phyloP scores from a whole-genome alignment of 1,140 invertebrate species.

The Scaptomyza hsui region DNA sequence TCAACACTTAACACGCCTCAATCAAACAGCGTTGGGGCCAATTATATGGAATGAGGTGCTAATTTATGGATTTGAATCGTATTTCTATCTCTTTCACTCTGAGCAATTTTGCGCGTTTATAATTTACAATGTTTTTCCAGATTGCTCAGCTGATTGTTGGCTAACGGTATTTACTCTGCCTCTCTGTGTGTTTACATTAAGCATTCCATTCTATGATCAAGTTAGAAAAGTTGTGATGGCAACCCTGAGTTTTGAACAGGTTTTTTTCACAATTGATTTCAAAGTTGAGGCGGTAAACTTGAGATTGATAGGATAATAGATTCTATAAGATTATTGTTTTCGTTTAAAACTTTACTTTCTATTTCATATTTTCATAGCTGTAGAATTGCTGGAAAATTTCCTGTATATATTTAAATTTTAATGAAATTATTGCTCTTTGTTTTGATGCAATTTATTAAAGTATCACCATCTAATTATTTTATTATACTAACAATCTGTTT shows the following conservation, averaged over 20 bases:
- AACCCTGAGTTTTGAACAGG: constrained; percentile 19
- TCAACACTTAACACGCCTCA: constrained; percentile 70
- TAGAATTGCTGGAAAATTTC: too few relatives aligned
- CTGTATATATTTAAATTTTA: too few relatives aligned
- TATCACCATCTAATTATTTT: neutral
- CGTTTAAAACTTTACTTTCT: too few relatives aligned
- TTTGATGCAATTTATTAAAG: neutral
- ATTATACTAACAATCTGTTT: neutral
- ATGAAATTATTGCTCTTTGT: neutral
- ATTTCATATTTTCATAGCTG: too few relatives aligned
- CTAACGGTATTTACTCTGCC: constrained; percentile 48
- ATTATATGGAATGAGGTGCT: constrained; percentile 80
- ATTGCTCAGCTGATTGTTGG: constrained; percentile 44
- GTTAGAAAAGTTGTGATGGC: constrained; percentile 25
- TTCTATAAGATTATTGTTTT: too few relatives aligned
- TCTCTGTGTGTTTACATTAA: constrained; percentile 50
- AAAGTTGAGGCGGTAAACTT: neutral
- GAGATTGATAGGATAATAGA: neutral
- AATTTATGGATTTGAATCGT: constrained; percentile 73
- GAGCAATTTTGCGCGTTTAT: constrained; percentile 60
- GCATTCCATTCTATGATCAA: constrained; percentile 21
- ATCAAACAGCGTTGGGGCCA: constrained; percentile 56
- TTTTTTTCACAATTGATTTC: constrained; percentile 12
- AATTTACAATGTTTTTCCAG: constrained; percentile 65
- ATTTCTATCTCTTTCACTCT: constrained; percentile 30